Evolutionary conservation across 1,140 invertebrate genomes (phyloP).

Genomic region (Drosophila funebris): DNA sequence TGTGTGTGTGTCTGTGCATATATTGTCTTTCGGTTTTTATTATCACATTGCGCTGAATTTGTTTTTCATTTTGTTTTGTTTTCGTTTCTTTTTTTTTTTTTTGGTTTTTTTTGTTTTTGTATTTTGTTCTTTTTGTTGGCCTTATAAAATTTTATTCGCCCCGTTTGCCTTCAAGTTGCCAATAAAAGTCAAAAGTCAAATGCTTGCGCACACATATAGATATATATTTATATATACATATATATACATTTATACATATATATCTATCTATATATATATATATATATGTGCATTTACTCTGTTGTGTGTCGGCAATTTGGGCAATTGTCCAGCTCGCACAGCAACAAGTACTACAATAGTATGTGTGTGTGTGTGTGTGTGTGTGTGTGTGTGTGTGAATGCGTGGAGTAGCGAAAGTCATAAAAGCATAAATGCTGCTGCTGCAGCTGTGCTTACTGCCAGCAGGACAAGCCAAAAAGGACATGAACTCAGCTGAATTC

Average conservation of each 20-base stretch:
- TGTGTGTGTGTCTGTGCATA: not conserved
- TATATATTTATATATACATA: not conserved
- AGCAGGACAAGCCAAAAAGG: not conserved
- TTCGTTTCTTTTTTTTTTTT: not conserved
- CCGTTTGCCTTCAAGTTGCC: slow-evolving; percentile 22
- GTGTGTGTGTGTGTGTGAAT: slow-evolving; percentile 10
- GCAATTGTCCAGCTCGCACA: slow-evolving; percentile 1
- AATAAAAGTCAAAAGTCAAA: slow-evolving; percentile 37
- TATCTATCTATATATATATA: not conserved
- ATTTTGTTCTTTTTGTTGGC: not conserved
- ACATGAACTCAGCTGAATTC: not conserved
- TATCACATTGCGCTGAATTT: slow-evolving; percentile 19
- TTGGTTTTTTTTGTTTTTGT: not conserved
- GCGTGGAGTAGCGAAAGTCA: not conserved
- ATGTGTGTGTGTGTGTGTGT: slow-evolving; percentile 2
- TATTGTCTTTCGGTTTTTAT: slow-evolving; percentile 1
- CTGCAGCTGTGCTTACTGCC: not conserved
- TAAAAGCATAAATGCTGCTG: not conserved
- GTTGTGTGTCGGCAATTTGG: slow-evolving; percentile 15
- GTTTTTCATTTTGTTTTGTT: not conserved
- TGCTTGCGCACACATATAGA: not conserved
- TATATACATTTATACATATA: not conserved
- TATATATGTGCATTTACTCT: not conserved
- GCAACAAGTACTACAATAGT: slow-evolving; percentile 37
- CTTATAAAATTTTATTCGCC: slow-evolving; percentile 18